A percentile compares a stretch with the other conserved stretches of the same genome.
Evolutionary conservation across 2,797 vertebrate genomes (phyloP).

Genomic region (Silurus aristotelis): DNA sequence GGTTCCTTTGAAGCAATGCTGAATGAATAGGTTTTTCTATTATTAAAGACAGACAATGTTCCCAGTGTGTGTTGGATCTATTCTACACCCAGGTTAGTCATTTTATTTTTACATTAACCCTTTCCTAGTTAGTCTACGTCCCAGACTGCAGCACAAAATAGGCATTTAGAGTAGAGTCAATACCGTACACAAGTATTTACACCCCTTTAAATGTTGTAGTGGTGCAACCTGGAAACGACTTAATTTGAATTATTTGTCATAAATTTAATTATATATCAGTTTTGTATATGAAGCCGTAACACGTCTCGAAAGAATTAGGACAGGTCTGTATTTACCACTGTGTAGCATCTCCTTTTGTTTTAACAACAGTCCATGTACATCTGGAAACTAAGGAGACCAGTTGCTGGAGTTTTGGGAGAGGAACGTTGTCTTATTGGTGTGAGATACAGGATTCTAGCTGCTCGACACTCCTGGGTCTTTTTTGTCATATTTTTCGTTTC

Average conservation of each 20-base stretch:
- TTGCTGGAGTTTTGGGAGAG: no score
- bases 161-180: background rate
- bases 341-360: no score
- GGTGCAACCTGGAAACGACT: background rate
- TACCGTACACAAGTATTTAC: background rate
- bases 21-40: constrained; percentile 39
- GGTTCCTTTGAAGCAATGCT: constrained; percentile 26
- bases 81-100: constrained; percentile 19
- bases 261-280: no score
- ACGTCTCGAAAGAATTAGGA: no score
- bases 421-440: no score
- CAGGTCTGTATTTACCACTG: no score
- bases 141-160: constrained; percentile 12
- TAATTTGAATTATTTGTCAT: background rate
- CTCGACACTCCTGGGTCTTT: no score
- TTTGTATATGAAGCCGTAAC: no score
- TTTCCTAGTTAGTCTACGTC: background rate
- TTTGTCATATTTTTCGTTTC: no score
- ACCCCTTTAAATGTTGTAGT: background rate
- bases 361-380: no score
- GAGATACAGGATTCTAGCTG: no score
- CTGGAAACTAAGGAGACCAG: no score
- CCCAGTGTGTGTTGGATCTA: constrained; percentile 14
- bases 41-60: constrained; percentile 24
- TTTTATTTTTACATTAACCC: constrained; percentile 26